Evolutionary conservation across 2,888 invertebrate genomes (phyloP).

Genomic region (Noctua pronuba): DNA sequence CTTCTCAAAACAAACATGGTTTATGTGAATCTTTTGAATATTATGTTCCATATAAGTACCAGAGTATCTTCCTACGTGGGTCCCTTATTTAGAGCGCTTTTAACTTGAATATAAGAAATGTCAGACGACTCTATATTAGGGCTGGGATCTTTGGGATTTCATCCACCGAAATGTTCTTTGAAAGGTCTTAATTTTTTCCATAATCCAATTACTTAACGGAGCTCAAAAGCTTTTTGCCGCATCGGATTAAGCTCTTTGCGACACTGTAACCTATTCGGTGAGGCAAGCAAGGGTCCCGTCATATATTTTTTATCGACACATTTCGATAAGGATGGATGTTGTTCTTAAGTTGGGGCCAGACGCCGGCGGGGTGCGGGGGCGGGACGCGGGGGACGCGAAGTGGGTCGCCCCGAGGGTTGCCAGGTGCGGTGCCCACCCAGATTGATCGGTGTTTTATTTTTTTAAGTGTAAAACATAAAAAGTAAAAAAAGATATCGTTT

Average conservation of each 20-base stretch:
- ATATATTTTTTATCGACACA: constrained; percentile 73
- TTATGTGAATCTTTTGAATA: constrained; percentile 47
- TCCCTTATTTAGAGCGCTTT: constrained; percentile 29
- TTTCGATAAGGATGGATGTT: constrained; percentile 75
- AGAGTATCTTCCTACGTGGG: constrained; percentile 24
- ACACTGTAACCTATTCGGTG: constrained; percentile 66
- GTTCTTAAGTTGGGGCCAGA: constrained; percentile 69
- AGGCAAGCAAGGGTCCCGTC: constrained; percentile 66
- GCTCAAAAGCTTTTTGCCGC: constrained; percentile 63
- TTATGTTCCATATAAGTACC: constrained; percentile 37
- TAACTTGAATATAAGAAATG: constrained; percentile 27
- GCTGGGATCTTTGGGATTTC: constrained; percentile 26
- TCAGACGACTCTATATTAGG: constrained; percentile 10
- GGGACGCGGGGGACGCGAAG: constrained; percentile 69
- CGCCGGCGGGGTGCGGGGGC: constrained; percentile 55
- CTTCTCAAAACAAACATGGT: constrained; percentile 38
- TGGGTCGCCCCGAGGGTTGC: constrained; percentile 72
- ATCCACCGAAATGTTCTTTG: constrained; percentile 35
- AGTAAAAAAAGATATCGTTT: constrained; percentile 46
- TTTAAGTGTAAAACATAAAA: constrained; percentile 49
- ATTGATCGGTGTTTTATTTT: constrained; percentile 59
- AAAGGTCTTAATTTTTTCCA: constrained; percentile 53
- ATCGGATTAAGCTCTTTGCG: constrained; percentile 62
- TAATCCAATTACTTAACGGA: constrained; percentile 62
- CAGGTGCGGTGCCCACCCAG: constrained; percentile 61